Evolutionary conservation across 2,888 invertebrate species (phyloP), one percentile per base, ranked within the genome.

Genomic region (Antheraea yamamai): DNA sequence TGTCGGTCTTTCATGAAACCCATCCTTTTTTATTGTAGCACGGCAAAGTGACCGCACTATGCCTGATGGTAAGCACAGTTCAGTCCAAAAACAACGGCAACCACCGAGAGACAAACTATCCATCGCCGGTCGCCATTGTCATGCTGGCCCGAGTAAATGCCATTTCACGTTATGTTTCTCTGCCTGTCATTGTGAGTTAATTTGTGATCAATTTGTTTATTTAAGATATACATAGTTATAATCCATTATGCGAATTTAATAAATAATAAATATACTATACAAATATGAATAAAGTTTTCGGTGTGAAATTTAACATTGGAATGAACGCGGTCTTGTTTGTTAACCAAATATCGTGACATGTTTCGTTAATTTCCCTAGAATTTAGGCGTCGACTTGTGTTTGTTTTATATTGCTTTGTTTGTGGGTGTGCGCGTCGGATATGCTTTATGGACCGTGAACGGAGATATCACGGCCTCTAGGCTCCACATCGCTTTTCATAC

Each of bases 401-500:
- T 87, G 85, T 84, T 85, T 84, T 85, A 81, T 83, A 81, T 84
- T 82, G 84, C 79, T 81, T 77, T 83, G 80, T 83, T 80, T 83
- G 79, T 81, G 77, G 72, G 83, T 83, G 80, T 75, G 66, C 55
- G 73, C 72, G 64, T 66, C 81, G 78, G 80, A 82, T 84, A 84
- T 85, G 89, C 83, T 89, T 87, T 89, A 90, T 88, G 88, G 87
- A 86, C 88, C 87, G 89, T 89, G 84, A 89, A 89, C 80, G 77
- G 84, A 81, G 87, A 90, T 88, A 89, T 83, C 86, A 84, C 81
- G 80, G 84, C 80, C 81, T 86, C 83, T 78, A 80, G 74, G 72
- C 72, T 30, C 52, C 78, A 52, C 83, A 83, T 87, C 84, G 84
- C 79, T 84, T 79, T 79, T 80, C 76, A 81, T 80, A 81, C 78